phyloP scores from a whole-genome alignment of 30 jellyfish, hydroid and myxozoan species.

The Hydra vulgaris region DNA sequence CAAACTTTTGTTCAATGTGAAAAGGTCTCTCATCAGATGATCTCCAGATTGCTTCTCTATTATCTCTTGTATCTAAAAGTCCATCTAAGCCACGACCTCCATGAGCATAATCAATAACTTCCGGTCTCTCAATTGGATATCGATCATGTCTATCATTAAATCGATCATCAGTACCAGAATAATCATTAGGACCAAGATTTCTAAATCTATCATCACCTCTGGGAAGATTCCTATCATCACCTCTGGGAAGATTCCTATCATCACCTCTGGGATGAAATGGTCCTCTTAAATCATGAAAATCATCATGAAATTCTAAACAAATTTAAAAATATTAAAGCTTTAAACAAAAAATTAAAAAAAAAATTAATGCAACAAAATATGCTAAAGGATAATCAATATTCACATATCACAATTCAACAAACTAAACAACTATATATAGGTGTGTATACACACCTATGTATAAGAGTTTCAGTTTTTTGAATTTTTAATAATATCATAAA shows the following conservation, averaged over 20 bases:
- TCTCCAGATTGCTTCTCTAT: not conserved
- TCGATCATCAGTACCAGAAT: not conserved
- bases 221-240: conserved; percentile 6
- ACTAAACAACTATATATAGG: no score
- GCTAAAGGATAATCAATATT: no score
- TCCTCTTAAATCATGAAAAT: not conserved
- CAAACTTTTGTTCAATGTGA: not conserved
- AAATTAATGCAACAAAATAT: no score
- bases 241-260: conserved; percentile 1
- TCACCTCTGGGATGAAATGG: not conserved
- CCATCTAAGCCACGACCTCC: not conserved
- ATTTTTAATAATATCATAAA: no score
- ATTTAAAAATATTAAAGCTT: not conserved
- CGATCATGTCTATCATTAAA: not conserved
- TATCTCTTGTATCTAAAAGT: not conserved
- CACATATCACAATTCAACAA: no score
- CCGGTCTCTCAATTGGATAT: not conserved
- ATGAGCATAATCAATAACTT: conserved; percentile 28
- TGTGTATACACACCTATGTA: no score
- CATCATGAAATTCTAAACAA: not conserved
- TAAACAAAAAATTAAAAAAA: no score
- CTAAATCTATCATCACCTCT: not conserved
- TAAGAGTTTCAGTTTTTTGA: no score
- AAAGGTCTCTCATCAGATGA: not conserved
- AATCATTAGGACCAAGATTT: not conserved